Percentiles rank a stretch among this genome's conserved stretches.
Conservation (phyloP, 2,888 invertebrate species). For the Tetanocera ferruginea region DNA sequence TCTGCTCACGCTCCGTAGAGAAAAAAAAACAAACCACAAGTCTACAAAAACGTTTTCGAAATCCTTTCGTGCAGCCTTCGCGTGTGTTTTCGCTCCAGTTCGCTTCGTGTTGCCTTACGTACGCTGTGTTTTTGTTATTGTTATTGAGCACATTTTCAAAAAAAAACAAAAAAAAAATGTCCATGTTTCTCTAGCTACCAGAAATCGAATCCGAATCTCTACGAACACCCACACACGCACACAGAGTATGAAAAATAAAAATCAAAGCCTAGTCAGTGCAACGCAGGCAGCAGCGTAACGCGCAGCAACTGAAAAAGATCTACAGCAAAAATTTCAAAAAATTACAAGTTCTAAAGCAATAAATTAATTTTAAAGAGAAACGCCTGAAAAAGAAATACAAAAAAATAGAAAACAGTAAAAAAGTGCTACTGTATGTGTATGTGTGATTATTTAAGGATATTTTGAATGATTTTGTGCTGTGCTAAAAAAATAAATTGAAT, state of each 20-base stretch:
- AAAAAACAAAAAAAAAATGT: neutral
- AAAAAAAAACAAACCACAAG: neutral
- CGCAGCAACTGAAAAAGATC: slow-evolving; percentile 1
- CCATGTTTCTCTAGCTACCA: neutral
- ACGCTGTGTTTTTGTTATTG: neutral
- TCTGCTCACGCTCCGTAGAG: neutral
- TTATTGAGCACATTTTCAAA: neutral
- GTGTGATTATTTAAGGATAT: too few species aligned
- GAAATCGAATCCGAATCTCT: neutral
- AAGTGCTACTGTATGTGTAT: neutral
- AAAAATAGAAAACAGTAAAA: neutral
- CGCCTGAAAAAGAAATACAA: neutral
- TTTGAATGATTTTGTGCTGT: neutral
- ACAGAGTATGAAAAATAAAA: neutral
- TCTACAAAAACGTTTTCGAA: too few species aligned
- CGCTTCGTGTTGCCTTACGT: neutral
- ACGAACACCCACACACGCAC: neutral
- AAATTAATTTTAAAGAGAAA: neutral
- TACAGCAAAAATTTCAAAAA: neutral
- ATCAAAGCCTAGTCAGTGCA: slow-evolving; percentile 24
- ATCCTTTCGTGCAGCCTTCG: too few species aligned
- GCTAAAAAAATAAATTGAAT: neutral
- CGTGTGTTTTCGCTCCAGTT: neutral
- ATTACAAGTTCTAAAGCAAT: neutral
- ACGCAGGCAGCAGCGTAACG: slow-evolving; percentile 32